Evolutionary conservation across 1,140 invertebrate species (phyloP).

Genomic region (Aporrectodea caliginosa): DNA sequence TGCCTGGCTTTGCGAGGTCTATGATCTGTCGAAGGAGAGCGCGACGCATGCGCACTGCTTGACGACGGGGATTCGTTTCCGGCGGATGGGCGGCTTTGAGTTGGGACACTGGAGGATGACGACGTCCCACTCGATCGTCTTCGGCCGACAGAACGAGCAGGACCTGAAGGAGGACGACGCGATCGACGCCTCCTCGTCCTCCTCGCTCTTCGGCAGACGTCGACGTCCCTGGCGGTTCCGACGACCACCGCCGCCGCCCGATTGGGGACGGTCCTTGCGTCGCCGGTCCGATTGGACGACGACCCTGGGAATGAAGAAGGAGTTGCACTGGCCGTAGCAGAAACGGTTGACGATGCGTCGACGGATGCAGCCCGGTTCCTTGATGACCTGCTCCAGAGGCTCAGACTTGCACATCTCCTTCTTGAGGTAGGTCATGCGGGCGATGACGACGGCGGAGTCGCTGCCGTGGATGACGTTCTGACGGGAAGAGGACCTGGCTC

Average conservation of each 20-base stretch:
- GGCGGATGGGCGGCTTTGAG: constrained; percentile 53
- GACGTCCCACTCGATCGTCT: constrained; percentile 62
- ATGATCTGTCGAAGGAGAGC: too few relatives aligned
- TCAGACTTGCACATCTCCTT: constrained; percentile 70
- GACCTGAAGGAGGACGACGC: constrained; percentile 61
- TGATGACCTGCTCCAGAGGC: constrained; percentile 64
- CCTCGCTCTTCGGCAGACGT: too few relatives aligned
- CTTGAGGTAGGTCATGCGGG: constrained; percentile 64
- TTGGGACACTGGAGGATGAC: constrained; percentile 65
- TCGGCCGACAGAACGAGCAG: constrained; percentile 66
- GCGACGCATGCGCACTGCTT: constrained; percentile 65
- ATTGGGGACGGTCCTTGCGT: too few relatives aligned
- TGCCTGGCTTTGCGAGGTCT: too few relatives aligned
- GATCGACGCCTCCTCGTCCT: constrained; percentile 35
- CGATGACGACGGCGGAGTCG: constrained; percentile 61
- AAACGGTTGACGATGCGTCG: constrained; percentile 65
- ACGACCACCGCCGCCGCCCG: constrained; percentile 37
- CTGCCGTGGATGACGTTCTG: too few relatives aligned
- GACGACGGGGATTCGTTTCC: constrained; percentile 62
- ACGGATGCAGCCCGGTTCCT: constrained; percentile 63
- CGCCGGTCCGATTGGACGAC: too few relatives aligned
- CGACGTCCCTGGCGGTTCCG: too few relatives aligned
- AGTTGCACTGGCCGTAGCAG: constrained; percentile 72
- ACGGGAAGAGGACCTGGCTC: too few relatives aligned
- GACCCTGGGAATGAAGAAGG: constrained; percentile 68